A percentile compares a stretch with the other conserved stretches of the same genome.
phyloP scores from a whole-genome alignment of 2,113 vertebrate genomes.

The Notothenia coriiceps region DNA sequence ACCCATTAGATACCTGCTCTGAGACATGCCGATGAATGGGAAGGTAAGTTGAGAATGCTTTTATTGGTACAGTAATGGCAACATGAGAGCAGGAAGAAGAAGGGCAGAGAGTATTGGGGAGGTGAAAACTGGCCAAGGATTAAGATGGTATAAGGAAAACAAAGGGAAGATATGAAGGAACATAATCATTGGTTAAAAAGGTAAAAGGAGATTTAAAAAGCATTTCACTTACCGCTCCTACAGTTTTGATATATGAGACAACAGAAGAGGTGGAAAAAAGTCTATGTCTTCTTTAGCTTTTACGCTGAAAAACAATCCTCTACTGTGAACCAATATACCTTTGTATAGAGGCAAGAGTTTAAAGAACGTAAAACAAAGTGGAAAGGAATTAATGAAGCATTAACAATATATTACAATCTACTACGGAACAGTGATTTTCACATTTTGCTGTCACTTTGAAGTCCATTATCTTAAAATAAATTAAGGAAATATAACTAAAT shows the following conservation, averaged over 20 bases:
- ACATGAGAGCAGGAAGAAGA: conserved; percentile 2
- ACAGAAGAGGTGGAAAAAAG: neutral
- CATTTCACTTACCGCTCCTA: neutral
- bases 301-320: neutral
- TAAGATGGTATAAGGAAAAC: too few species aligned
- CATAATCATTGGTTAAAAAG: neutral
- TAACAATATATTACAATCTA: neutral
- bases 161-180: neutral
- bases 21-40: conserved; percentile 16
- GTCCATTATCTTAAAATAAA: neutral
- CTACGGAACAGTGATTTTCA: neutral
- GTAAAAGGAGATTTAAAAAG: neutral
- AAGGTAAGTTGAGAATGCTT: conserved; percentile 31
- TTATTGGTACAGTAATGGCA: neutral
- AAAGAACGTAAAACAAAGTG: neutral
- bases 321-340: neutral
- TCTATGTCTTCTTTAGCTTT: neutral
- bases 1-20: neutral
- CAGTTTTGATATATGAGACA: neutral
- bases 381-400: neutral
- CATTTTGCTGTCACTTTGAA: conserved; percentile 1
- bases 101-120: neutral
- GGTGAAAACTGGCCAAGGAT: neutral
- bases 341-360: neutral
- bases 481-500: neutral